A percentile compares a stretch with the other conserved stretches of the same genome.
Evolutionary conservation across 2,888 invertebrate genomes (phyloP).

Genomic region (Drosophila siamana): DNA sequence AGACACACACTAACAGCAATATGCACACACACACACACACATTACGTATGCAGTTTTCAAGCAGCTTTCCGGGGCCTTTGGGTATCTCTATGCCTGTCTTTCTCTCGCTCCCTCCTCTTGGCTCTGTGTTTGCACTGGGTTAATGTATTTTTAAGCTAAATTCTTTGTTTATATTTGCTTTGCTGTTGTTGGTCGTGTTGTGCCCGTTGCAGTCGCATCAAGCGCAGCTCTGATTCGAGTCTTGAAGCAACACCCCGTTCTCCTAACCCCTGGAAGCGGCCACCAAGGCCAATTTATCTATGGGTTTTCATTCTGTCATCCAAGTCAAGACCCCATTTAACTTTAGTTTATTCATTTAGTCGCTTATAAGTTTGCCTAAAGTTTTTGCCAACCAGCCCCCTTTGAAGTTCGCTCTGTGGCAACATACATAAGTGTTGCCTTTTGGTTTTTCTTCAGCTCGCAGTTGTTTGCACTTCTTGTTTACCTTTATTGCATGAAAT

Average conservation of each 20-base stretch:
- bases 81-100: slow-evolving; percentile 9
- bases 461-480: slow-evolving; percentile 28
- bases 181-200: slow-evolving; percentile 69
- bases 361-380: slow-evolving; percentile 67
- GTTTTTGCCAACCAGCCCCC: slow-evolving; percentile 37
- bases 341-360: slow-evolving; percentile 68
- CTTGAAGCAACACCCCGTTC: not conserved
- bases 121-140: slow-evolving; percentile 54
- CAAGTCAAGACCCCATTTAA: slow-evolving; percentile 51
- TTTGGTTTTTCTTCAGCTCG: slow-evolving; percentile 20
- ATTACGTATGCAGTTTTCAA: slow-evolving; percentile 69
- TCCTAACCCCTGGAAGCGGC: not conserved
- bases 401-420: slow-evolving; percentile 26
- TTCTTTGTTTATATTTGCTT: slow-evolving; percentile 78
- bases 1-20: slow-evolving; percentile 20
- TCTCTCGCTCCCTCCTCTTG: not conserved
- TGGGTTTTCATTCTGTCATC: slow-evolving; percentile 13
- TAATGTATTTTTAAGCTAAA: slow-evolving; percentile 82
- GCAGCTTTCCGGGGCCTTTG: slow-evolving; percentile 39
- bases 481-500: slow-evolving; percentile 72
- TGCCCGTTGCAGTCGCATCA: slow-evolving; percentile 45
- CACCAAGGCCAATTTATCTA: slow-evolving; percentile 14
- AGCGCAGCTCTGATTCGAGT: slow-evolving; percentile 24
- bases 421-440: slow-evolving; percentile 34
- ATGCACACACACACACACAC: slow-evolving; percentile 29